Base-by-base conservation (phyloP, 2,113 vertebrate genomes). In the Phasianus colchicus region DNA sequence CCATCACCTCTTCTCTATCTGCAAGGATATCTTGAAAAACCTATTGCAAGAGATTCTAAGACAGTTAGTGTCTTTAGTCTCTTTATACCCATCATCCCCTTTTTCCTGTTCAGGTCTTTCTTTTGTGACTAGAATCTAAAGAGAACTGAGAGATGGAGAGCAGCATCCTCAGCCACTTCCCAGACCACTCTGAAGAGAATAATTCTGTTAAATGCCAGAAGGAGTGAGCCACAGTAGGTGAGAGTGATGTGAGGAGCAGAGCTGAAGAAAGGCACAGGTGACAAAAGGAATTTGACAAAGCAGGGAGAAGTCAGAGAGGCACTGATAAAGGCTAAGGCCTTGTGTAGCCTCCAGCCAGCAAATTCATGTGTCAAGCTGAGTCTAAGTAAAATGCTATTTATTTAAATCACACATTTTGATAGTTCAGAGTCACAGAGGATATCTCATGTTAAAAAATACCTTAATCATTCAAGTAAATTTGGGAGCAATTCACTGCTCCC, bases 211-310 rank as follows among this genome's bases (percentile, higher is more conserved):
- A 50, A 48, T 5, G 2, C 55, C 6, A 0, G 27, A 19, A 36
- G 16, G 4, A 66, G 21, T 4, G 40, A 32, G 40, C 12, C 7
- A 8, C 64, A 11, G 76, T 2, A 32, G n/a, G 30, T 9, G 21
- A 45, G 8, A 45, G 50, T 17, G 54, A 4, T 15, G 1, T 0
- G 34, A 22, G 36, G n/a, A 0, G 2, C 55, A 38, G 69, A 60
- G 70, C 42, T 83, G 36, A 38, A 61, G 34, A 45, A 38, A 29
- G 34, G 32, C 30, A 24, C n/a, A 4, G 20, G 40, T 1, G 6
- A 61, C 64, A 45, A 81, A 57, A 13, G 17, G 9, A 0, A 20
- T 54, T 30, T 40, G 9, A 69, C 43, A 45, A 43, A 79, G 52
- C 24, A 45, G 11, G 14, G 2, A 54, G 34, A 34, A 27, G 11